Evolutionary conservation across 2,888 invertebrate genomes (phyloP).

Genomic region (Hemithea aestivaria): DNA sequence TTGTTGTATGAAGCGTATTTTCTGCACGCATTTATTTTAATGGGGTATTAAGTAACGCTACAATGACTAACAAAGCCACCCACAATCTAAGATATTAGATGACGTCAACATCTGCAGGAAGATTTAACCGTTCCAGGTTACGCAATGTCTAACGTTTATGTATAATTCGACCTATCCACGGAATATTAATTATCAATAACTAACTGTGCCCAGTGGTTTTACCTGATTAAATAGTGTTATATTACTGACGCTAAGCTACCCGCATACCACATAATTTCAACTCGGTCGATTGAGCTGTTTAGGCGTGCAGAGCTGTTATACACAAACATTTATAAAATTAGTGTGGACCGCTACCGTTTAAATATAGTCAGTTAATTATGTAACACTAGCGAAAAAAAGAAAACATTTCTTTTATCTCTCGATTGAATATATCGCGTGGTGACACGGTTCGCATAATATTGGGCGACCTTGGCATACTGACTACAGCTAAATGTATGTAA

Average conservation of each 20-base stretch:
- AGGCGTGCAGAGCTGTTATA: no score
- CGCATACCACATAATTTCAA: no score
- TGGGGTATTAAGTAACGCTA: slow-evolving; percentile 5
- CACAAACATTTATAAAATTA: no score
- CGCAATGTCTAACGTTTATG: slow-evolving; percentile 11
- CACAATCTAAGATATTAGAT: slow-evolving; percentile 2
- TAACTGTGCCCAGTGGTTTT: no score
- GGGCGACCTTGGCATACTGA: slow-evolving; percentile 61
- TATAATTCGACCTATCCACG: no score
- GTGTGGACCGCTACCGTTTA: no score
- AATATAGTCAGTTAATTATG: background rate
- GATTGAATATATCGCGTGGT: slow-evolving; percentile 46
- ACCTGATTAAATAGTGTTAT: no score
- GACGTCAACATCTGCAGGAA: slow-evolving; percentile 7
- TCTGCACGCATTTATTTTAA: no score
- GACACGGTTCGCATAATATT: slow-evolving; percentile 52
- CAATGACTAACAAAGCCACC: slow-evolving; percentile 5
- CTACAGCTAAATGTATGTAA: slow-evolving; percentile 38
- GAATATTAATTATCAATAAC: no score
- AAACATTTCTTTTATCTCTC: slow-evolving; percentile 34
- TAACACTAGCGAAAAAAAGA: slow-evolving; percentile 21
- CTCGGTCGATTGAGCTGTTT: no score
- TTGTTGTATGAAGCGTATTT: no score
- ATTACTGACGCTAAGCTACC: no score
- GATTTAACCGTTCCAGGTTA: slow-evolving; percentile 5